These are phyloP conservation scores for Sebastes hubbsi DNA, from an alignment of 2,797 vertebrate genomes.

Conservation along the genomic window DNA sequence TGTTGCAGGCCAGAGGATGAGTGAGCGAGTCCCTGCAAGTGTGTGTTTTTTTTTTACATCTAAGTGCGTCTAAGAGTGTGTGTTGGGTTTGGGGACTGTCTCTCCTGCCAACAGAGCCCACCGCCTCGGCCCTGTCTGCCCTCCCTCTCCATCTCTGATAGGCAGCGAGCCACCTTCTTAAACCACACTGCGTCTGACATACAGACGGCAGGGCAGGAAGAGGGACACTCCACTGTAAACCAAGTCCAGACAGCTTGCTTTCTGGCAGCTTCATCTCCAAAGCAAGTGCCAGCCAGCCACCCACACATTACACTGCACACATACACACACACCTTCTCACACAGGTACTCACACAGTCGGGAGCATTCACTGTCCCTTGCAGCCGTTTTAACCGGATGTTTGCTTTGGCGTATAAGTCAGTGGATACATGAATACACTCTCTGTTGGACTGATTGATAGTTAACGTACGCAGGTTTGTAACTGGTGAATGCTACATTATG, in stretches of 20 bases:
- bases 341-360: constrained; percentile 6
- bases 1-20: constrained; percentile 52
- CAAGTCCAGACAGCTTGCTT: constrained; percentile 43
- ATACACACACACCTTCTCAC: constrained; percentile 7
- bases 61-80: background rate
- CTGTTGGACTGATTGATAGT: constrained; percentile 42
- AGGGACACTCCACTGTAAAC: constrained; percentile 50
- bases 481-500: constrained; percentile 13
- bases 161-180: constrained; percentile 56
- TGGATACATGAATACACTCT: constrained; percentile 31
- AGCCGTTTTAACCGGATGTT: constrained; percentile 39
- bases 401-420: constrained; percentile 12
- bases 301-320: constrained; percentile 32
- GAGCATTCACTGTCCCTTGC: constrained; percentile 22
- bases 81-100: constrained; percentile 17
- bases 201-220: constrained; percentile 24
- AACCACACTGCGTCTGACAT: constrained; percentile 42
- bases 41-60: constrained; percentile 23
- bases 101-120: constrained; percentile 50
- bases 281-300: constrained; percentile 37
- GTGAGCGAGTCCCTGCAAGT: constrained; percentile 24
- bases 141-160: constrained; percentile 56
- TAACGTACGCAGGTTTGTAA: background rate
- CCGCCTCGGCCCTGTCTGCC: constrained; percentile 34
- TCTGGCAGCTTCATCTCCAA: constrained; percentile 45